phyloP scores from a whole-genome alignment of 2,113 vertebrate species.

The Lasiurus borealis region DNA sequence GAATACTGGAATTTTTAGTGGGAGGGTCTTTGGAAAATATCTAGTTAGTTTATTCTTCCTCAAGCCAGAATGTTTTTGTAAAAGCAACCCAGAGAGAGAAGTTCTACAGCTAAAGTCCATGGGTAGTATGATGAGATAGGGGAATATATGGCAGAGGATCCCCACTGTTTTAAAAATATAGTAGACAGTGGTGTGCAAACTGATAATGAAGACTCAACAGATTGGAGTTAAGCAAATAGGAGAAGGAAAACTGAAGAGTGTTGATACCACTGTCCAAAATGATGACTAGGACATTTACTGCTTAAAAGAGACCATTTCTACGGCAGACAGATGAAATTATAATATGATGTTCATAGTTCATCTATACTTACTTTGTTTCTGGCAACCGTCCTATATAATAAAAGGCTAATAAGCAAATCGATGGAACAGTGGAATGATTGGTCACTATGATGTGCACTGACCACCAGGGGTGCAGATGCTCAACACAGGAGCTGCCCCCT shows the following conservation, averaged over 20 bases:
- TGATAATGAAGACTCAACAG: constrained; percentile 96
- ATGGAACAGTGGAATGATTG: too few species aligned
- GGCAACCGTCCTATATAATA: background rate
- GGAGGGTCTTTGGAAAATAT: background rate
- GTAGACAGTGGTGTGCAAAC: constrained; percentile 97
- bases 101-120: constrained; percentile 86
- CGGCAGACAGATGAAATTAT: background rate
- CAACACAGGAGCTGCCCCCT: too few species aligned
- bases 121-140: constrained; percentile 90
- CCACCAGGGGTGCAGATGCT: too few species aligned
- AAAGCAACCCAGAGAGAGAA: constrained; percentile 88
- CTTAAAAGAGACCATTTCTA: background rate
- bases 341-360: background rate
- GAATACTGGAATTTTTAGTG: background rate
- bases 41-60: background rate
- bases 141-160: constrained; percentile 85
- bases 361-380: background rate
- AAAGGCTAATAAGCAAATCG: too few species aligned
- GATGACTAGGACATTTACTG: constrained; percentile 92
- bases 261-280: constrained; percentile 95
- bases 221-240: constrained; percentile 91
- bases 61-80: background rate
- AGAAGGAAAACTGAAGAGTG: constrained; percentile 91
- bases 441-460: too few species aligned
- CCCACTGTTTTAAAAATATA: constrained; percentile 91